Evolutionary conservation across 2,888 invertebrate genomes (phyloP), one percentile per base, ranked within the genome.

Genomic region (Parnassius mnemosyne): DNA sequence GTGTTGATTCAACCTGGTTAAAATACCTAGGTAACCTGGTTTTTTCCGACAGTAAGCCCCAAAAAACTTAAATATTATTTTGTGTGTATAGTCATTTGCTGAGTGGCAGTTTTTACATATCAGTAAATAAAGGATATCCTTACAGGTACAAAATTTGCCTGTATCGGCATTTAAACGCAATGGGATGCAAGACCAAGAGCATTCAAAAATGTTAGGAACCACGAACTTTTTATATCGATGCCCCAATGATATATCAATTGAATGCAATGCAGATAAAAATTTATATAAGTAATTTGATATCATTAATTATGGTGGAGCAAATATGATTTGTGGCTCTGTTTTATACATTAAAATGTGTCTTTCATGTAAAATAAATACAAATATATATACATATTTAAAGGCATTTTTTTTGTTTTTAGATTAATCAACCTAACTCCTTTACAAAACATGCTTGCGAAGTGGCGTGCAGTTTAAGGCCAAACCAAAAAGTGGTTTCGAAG

Each of bases 151-250:
- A 70, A 71, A 77, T 77, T 73, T 89, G 68, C 90, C 90, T 63
- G 84, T 87, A 66, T 70, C 83, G 65, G 88, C 89, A 65, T 89
- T 90, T 80, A 90, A 89, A 77, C 87, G 90, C 61, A 90, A 90
- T 70, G 90, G 90, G 66, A 86, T 89, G 81, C 90, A 90, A 71
- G 90, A 90, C 69, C 87, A 88, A 72, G 87, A 89, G 69, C 84
- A 87, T 76, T 89, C 90, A 60, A 82, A 78, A 72, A 64, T 76
- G 58, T 75, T 85, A 68, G 88, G 88, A 56, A 80, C 87, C 66
- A 67, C 87, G 56, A 89, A 87, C 79, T 90, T 83, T 72, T 83
- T 90, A 64, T 65, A 64, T 65, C 79, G 87, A 70, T 79, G 77
- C 68, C 83, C 87, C 20, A 81, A 77, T 52, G 89, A 89, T 70